These are phyloP conservation scores for Tor tambroides DNA, from an alignment of 2,113 vertebrate genomes.

Conservation along the genomic window DNA sequence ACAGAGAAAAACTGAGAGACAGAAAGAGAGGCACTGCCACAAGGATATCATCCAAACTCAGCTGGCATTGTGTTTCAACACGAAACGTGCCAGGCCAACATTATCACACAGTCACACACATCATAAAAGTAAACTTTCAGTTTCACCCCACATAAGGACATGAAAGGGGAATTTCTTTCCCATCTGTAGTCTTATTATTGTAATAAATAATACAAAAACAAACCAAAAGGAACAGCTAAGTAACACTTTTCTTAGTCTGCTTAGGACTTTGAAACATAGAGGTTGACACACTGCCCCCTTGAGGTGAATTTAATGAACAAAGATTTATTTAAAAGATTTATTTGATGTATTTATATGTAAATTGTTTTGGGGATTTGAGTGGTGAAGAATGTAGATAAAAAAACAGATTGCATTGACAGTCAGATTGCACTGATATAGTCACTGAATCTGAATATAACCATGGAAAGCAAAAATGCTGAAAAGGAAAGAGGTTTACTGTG, in stretches of 20 bases:
- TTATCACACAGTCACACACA: constrained; percentile 37
- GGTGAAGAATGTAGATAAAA: background rate
- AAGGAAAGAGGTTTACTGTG: background rate
- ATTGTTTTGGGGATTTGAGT: background rate
- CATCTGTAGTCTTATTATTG: background rate
- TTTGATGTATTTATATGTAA: background rate
- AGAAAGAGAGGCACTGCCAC: background rate
- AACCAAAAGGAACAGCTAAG: background rate
- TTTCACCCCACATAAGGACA: background rate
- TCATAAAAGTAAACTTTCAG: constrained; percentile 13
- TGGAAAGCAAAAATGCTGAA: background rate
- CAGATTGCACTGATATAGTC: background rate
- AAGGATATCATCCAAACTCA: constrained; percentile 12
- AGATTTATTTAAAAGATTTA: background rate
- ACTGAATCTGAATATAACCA: background rate
- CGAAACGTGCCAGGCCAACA: background rate
- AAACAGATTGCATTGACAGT: background rate
- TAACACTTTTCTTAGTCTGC: background rate
- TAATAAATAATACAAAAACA: background rate
- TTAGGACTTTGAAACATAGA: background rate
- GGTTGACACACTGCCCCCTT: background rate
- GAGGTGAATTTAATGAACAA: background rate
- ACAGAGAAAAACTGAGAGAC: constrained; percentile 6
- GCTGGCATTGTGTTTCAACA: constrained; percentile 12
- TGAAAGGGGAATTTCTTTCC: background rate